Evolutionary conservation across 2,113 vertebrate genomes (phyloP).

Genomic region (Malurus melanocephalus): DNA sequence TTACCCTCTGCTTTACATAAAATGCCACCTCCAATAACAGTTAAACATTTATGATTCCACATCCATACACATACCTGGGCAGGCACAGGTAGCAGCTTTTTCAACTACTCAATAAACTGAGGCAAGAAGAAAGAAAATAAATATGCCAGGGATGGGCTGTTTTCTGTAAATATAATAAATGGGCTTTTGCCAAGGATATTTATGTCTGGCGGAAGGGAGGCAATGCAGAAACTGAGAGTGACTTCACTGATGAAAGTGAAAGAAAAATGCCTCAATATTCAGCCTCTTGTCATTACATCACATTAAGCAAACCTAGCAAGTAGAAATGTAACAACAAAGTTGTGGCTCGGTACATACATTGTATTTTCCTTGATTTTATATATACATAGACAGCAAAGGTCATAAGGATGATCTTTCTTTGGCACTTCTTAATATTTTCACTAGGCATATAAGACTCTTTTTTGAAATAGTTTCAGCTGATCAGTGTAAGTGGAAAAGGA

Average conservation of each 20-base stretch:
- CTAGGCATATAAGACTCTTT: background rate
- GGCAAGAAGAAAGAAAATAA: background rate
- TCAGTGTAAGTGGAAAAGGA: background rate
- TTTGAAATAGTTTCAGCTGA: background rate
- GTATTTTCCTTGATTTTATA: background rate
- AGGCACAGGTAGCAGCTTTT: background rate
- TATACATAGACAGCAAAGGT: background rate
- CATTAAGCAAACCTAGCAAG: slow-evolving; percentile 22
- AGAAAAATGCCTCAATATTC: background rate
- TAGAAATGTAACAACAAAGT: background rate
- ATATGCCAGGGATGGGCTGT: background rate
- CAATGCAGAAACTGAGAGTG: slow-evolving; percentile 22
- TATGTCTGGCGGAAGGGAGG: background rate
- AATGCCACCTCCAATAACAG: background rate
- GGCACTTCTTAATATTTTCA: background rate
- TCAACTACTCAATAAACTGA: background rate
- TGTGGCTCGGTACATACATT: background rate
- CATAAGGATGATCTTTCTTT: background rate
- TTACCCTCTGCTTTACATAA: background rate
- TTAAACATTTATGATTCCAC: background rate
- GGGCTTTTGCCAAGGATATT: slow-evolving; percentile 35
- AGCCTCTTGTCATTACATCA: background rate
- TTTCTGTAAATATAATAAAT: background rate
- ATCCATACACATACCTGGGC: background rate
- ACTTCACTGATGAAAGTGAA: background rate